phyloP scores from a whole-genome alignment of 37 sponge, comb jelly and placozoan genomes.

The Diacarnus erythraeanus region DNA sequence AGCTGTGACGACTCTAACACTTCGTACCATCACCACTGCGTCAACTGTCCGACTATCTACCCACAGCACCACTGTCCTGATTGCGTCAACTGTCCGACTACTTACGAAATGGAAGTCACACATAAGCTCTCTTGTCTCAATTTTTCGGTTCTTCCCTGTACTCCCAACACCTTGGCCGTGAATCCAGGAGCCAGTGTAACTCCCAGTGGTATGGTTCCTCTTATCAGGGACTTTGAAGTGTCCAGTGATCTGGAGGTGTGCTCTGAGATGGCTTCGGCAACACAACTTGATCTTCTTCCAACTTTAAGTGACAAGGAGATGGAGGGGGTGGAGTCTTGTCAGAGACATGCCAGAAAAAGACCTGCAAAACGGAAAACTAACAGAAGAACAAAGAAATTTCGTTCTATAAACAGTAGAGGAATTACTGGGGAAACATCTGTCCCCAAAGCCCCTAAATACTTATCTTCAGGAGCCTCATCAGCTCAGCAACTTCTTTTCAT shows the following conservation, averaged over 20 bases:
- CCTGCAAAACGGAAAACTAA: conserved; percentile 10
- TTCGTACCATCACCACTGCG: not conserved
- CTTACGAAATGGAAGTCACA: conserved; percentile 61
- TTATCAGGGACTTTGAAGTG: not conserved
- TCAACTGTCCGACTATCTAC: not conserved
- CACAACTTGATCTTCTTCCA: not conserved
- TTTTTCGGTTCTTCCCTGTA: conserved; percentile 36
- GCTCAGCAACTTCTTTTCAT: not conserved
- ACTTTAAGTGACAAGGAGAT: not conserved
- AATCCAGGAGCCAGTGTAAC: not conserved
- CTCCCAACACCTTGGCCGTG: not conserved
- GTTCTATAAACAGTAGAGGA: not conserved
- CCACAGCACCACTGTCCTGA: not conserved
- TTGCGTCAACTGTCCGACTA: not conserved
- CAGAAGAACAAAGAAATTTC: conserved; percentile 19
- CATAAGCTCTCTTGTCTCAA: conserved; percentile 47
- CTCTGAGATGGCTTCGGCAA: conserved; percentile 23
- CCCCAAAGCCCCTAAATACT: not conserved
- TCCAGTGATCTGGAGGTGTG: conserved; percentile 8
- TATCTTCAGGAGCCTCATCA: not conserved
- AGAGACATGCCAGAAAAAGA: conserved; percentile 11
- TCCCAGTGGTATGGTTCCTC: not conserved
- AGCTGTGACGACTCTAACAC: not conserved
- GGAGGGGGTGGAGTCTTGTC: not conserved
- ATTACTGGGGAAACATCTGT: not conserved